phyloP scores from a whole-genome alignment of 2,113 vertebrate species.

The Percina caprodes region DNA sequence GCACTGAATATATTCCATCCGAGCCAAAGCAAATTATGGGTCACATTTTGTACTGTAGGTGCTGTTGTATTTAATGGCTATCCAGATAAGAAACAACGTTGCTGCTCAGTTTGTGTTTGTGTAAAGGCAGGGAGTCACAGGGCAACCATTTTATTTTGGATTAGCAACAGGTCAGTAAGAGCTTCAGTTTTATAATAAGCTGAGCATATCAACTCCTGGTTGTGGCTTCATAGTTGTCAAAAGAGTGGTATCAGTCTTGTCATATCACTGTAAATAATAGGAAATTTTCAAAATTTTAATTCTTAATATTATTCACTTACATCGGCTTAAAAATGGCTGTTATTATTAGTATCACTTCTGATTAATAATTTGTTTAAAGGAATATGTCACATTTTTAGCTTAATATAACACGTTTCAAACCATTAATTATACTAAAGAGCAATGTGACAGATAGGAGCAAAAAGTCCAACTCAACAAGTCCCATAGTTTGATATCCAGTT shows the following conservation, averaged over 20 bases:
- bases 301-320: not conserved
- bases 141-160: not conserved
- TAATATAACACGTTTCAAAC: constrained; percentile 2
- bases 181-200: not conserved
- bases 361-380: not conserved
- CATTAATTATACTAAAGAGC: not conserved
- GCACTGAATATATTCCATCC: constrained; percentile 17
- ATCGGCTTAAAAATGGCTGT: not conserved
- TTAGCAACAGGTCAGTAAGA: not conserved
- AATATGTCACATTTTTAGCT: not conserved
- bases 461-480: constrained; percentile 31
- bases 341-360: not conserved
- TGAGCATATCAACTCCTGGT: not conserved
- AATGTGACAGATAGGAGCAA: not conserved
- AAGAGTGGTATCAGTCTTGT: not conserved
- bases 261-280: not conserved
- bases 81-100: not conserved
- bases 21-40: constrained; percentile 14
- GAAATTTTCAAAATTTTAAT: not conserved
- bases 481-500: not conserved
- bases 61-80: not conserved
- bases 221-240: not conserved
- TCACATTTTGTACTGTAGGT: constrained; percentile 22
- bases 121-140: not conserved
- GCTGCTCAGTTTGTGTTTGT: not conserved